These are phyloP conservation scores for Pterocles burchelli DNA, from an alignment of 2,113 vertebrate genomes.

Conservation along the genomic window DNA sequence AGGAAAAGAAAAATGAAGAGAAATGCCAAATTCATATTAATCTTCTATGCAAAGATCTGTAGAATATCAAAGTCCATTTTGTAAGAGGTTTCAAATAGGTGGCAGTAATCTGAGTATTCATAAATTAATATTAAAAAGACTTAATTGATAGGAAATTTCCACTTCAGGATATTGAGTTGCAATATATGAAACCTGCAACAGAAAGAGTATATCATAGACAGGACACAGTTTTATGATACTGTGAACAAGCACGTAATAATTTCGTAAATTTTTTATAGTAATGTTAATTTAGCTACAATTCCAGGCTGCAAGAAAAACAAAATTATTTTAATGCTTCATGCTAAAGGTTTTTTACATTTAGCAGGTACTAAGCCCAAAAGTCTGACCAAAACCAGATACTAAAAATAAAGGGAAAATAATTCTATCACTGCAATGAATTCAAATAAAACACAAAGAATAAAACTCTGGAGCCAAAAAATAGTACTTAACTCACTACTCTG, in stretches of 20 bases:
- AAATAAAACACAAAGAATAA: background rate
- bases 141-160: background rate
- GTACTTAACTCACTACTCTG: background rate
- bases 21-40: background rate
- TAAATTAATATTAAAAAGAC: background rate
- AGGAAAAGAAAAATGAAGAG: background rate
- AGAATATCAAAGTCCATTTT: background rate
- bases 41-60: background rate
- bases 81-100: background rate
- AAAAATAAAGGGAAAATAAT: background rate
- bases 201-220: background rate
- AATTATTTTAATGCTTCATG: background rate
- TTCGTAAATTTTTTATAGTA: background rate
- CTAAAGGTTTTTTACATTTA: background rate
- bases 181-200: background rate
- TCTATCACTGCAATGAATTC: background rate
- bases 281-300: background rate
- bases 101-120: background rate
- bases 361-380: background rate
- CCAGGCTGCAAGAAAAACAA: background rate
- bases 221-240: background rate
- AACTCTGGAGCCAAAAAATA: background rate
- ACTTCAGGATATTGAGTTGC: background rate
- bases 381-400: background rate
- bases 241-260: background rate